Base-by-base conservation (phyloP, 1,140 invertebrate species). In the Drosophila punjabiensis region DNA sequence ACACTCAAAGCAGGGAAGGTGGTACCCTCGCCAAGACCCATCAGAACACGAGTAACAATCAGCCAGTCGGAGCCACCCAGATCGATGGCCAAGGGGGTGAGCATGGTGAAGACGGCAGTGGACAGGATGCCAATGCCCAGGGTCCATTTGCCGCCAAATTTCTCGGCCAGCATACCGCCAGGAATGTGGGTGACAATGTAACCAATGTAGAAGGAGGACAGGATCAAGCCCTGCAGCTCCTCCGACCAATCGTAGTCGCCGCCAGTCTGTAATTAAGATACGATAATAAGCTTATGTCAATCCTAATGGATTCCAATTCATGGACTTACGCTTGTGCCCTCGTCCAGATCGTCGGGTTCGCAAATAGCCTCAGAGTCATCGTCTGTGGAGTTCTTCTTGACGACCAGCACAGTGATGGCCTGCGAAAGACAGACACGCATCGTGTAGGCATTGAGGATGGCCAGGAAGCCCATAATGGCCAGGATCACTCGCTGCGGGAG, bases 371-470 rank as follows among this genome's bases (percentile, higher is more conserved):
- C 8, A 24, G 62, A 45, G 0, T 60, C 65, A 9, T 69, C 63
- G 2, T 74, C 74, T 48, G 91, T 73, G 7, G 37, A 30, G 39
- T 93, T 93, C 47, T 61, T 81, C 32, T 92, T 92, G 0, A 92
- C 9, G 2, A 96, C 96, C 97, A 99, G 98, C 84, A 97, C 96
- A 14, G 98, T 98, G 78, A 99, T 98, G 6, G 98, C 97, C 32
- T 98, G 95, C 76, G 97, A 98, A 7, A 99, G 94, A 81, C 97
- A 97, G 3, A 98, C 96, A 32, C 98, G 94, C 96, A 98, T 97
- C 13, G 97, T 96, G 92, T 98, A 98, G 2, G 98, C 96, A 90
- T 97, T 98, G n/a, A 96, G 95, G 28, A 98, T 95, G 14, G 96
- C 97, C 76, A 97, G 92, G 89, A 98, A 98, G 30, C 97, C 97